Evolutionary conservation across 2,113 vertebrate species (phyloP).

Genomic region (Rhinogobius similis): DNA sequence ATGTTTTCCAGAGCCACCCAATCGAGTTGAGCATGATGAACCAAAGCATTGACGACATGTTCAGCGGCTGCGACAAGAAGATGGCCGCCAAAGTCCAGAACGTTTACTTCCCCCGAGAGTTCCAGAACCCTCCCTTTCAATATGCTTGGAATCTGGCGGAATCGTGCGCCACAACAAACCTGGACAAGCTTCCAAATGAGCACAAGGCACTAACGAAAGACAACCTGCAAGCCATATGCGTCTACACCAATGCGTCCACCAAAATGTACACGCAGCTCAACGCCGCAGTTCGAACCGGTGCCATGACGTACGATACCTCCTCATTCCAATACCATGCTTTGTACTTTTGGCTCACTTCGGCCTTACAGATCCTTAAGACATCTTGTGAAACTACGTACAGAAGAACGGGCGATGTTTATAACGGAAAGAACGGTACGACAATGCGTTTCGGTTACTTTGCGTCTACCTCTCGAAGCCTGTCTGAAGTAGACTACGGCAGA

Average conservation of each 20-base stretch:
- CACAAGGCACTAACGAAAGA: neutral
- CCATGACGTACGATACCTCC: neutral
- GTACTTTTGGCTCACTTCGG: conserved; percentile 18
- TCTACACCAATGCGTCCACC: neutral
- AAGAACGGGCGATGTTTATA: rapidly evolving
- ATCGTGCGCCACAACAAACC: neutral
- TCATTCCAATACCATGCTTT: neutral
- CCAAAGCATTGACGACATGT: neutral
- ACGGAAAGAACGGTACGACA: neutral
- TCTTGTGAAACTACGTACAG: conserved; percentile 10
- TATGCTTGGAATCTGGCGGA: neutral
- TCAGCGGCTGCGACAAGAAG: neutral
- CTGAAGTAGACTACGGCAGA: rapidly evolving
- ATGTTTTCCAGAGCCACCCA: neutral
- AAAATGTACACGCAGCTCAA: neutral
- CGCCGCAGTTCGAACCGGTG: neutral
- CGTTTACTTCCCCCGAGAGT: neutral
- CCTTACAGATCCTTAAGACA: conserved; percentile 18
- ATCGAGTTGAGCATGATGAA: neutral
- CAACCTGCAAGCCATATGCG: neutral
- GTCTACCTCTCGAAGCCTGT: neutral
- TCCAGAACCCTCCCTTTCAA: neutral
- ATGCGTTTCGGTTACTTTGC: conserved; percentile 34
- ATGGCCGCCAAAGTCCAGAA: neutral
- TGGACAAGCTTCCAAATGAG: neutral